Evolutionary conservation across 2,797 vertebrate species (phyloP), one percentile per base, ranked within the genome.

Genomic region (Poeciliopsis turneri): DNA sequence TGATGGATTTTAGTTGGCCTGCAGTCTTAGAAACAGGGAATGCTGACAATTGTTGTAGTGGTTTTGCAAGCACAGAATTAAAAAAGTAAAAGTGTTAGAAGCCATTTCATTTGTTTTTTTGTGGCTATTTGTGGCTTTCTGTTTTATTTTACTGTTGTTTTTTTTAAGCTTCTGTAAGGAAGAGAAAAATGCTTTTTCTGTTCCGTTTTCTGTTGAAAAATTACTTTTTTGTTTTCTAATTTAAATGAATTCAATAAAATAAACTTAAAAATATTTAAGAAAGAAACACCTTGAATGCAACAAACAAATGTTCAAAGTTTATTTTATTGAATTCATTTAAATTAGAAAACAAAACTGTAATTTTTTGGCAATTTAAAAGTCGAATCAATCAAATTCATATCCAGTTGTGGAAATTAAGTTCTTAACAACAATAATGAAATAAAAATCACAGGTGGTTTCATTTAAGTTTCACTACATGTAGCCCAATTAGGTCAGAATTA

Each of bases 1-100:
- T 77, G 23, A 68, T 76, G 73, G 70, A 72, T 71, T 88, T 78
- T 55, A 59, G 39, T 61, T 55, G 20, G 23, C 49, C 70, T 66
- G 36, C 59, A 51, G 64, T 25, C 43, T 53, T 23, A 51, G 61
- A 72, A 69, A 25, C 41, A 45, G 9, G 25, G 51, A 68, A 74
- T 66, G 53, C 51, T 49, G 3, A 76, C 43, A 70, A 53, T 28
- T 83, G 82, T 59, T 53, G 28, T 43, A 25, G n/a, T 68, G 28
- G 16, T 77, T 57, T 53, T 76, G 61, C 61, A 64, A 78, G 53
- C 59, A 66, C 28, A 43, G 39, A 69, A 69, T 43, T 13, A 13
- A 33, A 45, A 15, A 72, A 55, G n/a, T 20, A 30, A 61, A 36
- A 45, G 75, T 66, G 69, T 71, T 79, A 5, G 10, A 28, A 8